A percentile compares a stretch with the other conserved stretches of the same genome.
Evolutionary conservation across 2,797 vertebrate genomes (phyloP).

Genomic region (Melanogrammus aeglefinus): DNA sequence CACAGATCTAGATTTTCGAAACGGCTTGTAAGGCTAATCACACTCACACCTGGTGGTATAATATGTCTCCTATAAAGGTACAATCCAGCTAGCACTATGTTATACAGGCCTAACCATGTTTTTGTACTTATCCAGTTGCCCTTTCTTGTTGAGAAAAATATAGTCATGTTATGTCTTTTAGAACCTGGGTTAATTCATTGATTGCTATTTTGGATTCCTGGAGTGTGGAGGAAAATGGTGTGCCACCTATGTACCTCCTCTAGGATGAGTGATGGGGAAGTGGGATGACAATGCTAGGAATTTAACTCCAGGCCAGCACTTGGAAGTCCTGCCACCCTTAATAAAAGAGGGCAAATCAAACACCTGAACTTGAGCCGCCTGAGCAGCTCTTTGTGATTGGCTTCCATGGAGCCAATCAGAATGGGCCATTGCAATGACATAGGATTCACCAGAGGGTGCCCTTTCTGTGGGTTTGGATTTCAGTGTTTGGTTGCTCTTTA

Average conservation of each 20-base stretch:
- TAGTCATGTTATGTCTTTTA: slow-evolving; percentile 1
- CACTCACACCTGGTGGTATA: too few species aligned
- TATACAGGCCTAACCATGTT: neutral
- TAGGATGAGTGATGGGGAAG: slow-evolving; percentile 3
- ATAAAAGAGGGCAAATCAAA: neutral
- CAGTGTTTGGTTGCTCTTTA: neutral
- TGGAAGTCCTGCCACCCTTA: neutral
- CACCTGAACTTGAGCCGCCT: neutral
- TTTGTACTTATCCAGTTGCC: neutral
- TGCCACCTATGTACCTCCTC: neutral
- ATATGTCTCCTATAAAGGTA: too few species aligned
- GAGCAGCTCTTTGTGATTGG: neutral
- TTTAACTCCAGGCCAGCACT: slow-evolving; percentile 8
- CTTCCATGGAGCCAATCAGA: neutral
- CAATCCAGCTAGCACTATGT: neutral
- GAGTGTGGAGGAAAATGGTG: neutral
- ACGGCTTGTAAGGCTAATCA: too few species aligned
- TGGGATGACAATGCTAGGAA: neutral
- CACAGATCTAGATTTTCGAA: too few species aligned
- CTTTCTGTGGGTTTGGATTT: neutral
- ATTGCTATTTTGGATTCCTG: neutral
- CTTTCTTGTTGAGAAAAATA: neutral
- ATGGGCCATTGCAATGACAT: neutral
- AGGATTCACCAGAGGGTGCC: neutral
- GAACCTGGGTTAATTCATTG: neutral